A percentile compares a stretch with the other conserved stretches of the same genome.
Conservation (phyloP, 2,113 vertebrate genomes). For the Canis aureus region DNA sequence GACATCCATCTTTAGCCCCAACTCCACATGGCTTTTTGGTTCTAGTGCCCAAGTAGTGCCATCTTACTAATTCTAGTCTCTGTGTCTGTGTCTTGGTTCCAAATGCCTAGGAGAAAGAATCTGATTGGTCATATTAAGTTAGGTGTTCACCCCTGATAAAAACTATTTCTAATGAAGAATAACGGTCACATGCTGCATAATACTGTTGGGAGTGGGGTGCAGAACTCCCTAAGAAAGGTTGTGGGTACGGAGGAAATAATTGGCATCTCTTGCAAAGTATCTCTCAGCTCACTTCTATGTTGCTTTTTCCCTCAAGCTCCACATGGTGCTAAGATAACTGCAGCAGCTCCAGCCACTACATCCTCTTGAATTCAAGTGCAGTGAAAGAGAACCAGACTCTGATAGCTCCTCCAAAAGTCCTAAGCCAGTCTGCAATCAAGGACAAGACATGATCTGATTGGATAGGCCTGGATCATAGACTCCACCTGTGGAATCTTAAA, state of each 20-base stretch:
- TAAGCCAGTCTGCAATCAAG: background rate
- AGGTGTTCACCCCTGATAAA: background rate
- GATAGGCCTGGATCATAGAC: background rate
- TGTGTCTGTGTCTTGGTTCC: background rate
- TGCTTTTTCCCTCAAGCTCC: background rate
- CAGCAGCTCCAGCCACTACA: background rate
- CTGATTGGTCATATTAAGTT: background rate
- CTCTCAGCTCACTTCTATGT: background rate
- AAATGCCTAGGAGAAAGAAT: background rate
- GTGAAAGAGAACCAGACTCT: background rate
- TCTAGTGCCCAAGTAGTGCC: background rate
- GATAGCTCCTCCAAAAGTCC: background rate
- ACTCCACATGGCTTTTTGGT: background rate
- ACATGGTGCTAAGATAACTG: background rate
- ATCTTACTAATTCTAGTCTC: background rate
- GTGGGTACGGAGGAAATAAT: background rate
- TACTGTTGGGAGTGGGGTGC: background rate
- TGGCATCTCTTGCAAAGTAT: background rate
- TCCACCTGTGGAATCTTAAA: background rate
- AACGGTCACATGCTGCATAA: background rate
- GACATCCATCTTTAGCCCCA: background rate
- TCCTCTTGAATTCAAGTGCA: background rate
- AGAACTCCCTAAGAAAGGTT: background rate
- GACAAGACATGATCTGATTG: background rate
- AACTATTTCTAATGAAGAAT: background rate